Percentiles rank a stretch among this genome's conserved stretches.
These are phyloP conservation scores for Hirudo medicinalis DNA, from an alignment of 1,140 invertebrate genomes.

Conservation along the genomic window DNA sequence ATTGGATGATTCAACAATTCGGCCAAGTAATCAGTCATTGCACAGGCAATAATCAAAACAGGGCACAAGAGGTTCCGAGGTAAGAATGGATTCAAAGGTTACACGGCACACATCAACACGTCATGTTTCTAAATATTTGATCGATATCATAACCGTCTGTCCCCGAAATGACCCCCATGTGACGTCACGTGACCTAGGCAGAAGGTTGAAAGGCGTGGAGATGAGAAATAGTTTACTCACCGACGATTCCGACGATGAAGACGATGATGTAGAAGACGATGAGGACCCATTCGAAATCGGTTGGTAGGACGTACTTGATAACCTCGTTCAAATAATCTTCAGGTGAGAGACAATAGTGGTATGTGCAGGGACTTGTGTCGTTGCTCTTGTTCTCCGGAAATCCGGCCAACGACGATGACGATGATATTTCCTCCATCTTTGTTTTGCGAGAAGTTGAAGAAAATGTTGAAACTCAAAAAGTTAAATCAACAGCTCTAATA, in stretches of 20 bases:
- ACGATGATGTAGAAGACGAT: slow-evolving; percentile 55
- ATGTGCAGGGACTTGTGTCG: slow-evolving; percentile 36
- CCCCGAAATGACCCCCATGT: neutral
- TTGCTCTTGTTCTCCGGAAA: neutral
- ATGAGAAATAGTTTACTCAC: neutral
- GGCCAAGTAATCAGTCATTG: too few species aligned
- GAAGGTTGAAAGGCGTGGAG: neutral
- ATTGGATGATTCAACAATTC: too few species aligned
- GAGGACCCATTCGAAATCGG: slow-evolving; percentile 48
- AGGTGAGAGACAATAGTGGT: slow-evolving; percentile 45
- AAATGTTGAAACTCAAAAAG: too few species aligned
- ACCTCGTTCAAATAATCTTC: slow-evolving; percentile 52
- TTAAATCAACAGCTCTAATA: too few species aligned
- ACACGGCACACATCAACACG: too few species aligned
- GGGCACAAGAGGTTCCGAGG: too few species aligned
- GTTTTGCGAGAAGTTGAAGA: neutral
- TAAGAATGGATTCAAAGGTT: too few species aligned
- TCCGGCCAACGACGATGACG: neutral
- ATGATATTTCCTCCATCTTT: neutral
- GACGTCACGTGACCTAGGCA: neutral
- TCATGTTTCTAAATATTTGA: too few species aligned
- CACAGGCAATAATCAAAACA: too few species aligned
- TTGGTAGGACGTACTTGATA: slow-evolving; percentile 35
- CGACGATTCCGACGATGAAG: slow-evolving; percentile 62
- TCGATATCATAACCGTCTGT: too few species aligned